Percentiles rank a stretch among this genome's conserved stretches.
Conservation (phyloP, 2,113 vertebrate species). For the Phaethon lepturus region DNA sequence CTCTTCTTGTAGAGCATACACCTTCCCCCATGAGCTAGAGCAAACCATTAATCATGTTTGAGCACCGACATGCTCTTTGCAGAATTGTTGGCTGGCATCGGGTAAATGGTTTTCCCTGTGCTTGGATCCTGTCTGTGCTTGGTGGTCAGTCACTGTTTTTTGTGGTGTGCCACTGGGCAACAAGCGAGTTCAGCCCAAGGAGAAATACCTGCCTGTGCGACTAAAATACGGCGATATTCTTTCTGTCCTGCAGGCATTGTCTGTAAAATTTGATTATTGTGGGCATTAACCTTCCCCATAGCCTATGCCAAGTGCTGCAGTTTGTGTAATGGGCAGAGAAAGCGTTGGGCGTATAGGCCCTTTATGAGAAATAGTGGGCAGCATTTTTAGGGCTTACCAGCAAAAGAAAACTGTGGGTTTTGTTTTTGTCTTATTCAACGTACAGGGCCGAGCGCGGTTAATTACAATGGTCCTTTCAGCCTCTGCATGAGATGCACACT, state of each 20-base stretch:
- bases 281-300: background rate
- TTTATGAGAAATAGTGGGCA: background rate
- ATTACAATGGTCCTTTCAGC: conserved; percentile 66
- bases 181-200: background rate
- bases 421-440: background rate
- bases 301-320: background rate
- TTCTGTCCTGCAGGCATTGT: background rate
- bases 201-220: background rate
- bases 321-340: background rate
- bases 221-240: background rate
- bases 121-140: background rate
- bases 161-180: background rate
- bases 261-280: background rate
- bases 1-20: background rate
- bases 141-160: background rate
- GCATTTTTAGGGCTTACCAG: conserved; percentile 13
- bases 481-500: conserved; percentile 42
- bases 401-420: conserved; percentile 25
- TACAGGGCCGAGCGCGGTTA: background rate
- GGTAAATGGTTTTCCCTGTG: background rate
- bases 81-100: background rate
- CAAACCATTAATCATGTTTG: background rate
- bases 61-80: background rate
- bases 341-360: fast-evolving
- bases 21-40: background rate